phyloP scores from a whole-genome alignment of 2,888 invertebrate genomes.

The Lycia hirtaria region DNA sequence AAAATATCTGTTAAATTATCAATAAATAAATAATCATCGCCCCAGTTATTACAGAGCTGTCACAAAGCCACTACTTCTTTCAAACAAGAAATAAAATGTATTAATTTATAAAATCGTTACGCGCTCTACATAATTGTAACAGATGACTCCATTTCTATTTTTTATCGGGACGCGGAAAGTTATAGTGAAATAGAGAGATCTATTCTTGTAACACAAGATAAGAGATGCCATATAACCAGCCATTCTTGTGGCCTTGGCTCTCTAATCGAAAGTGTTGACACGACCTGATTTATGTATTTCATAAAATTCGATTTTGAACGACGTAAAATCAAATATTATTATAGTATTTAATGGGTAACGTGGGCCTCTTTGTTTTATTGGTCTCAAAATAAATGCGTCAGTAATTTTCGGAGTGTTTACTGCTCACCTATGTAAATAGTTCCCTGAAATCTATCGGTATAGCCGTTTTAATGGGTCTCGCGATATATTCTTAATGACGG shows the following conservation, averaged over 20 bases:
- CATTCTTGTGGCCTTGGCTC: conserved; percentile 69
- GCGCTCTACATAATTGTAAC: conserved; percentile 60
- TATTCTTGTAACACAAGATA: conserved; percentile 75
- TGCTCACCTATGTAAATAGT: conserved; percentile 37
- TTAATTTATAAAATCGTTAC: conserved; percentile 52
- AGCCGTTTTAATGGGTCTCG: conserved; percentile 29
- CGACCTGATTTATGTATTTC: conserved; percentile 74
- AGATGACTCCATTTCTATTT: conserved; percentile 78
- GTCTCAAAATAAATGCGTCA: conserved; percentile 59
- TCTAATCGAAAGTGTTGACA: conserved; percentile 84
- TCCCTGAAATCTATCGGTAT: conserved; percentile 32
- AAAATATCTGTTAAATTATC: conserved; percentile 16
- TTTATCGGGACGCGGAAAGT: conserved; percentile 76
- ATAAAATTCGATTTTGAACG: conserved; percentile 67
- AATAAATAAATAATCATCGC: conserved; percentile 35
- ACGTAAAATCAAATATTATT: conserved; percentile 74
- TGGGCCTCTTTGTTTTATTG: conserved; percentile 69
- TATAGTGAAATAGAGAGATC: conserved; percentile 73
- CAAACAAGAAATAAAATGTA: conserved; percentile 47
- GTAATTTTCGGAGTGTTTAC: conserved; percentile 40
- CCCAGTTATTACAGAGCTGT: conserved; percentile 38
- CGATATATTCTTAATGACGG: conserved; percentile 27
- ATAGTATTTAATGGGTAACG: conserved; percentile 66
- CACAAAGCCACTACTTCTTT: conserved; percentile 52
- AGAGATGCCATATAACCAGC: conserved; percentile 62